Evolutionary conservation across 2,797 vertebrate genomes (phyloP).

Genomic region (Epinephelus malabaricus): DNA sequence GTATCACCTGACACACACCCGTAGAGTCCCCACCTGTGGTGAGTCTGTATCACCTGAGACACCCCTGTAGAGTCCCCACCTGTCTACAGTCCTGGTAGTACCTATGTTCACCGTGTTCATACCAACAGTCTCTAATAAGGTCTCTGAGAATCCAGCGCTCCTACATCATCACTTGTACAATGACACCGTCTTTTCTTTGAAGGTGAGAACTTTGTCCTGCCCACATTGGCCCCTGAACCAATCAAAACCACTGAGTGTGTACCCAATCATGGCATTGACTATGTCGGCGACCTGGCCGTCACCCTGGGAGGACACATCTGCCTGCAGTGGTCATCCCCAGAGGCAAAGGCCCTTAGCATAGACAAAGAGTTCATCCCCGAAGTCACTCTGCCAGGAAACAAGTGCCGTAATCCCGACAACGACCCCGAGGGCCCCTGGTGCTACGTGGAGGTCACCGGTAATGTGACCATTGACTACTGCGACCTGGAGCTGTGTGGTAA

Average conservation of each 20-base stretch:
- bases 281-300: conserved; percentile 85
- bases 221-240: conserved; percentile 33
- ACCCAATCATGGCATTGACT: conserved; percentile 83
- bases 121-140: too few species aligned
- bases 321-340: conserved; percentile 84
- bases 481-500: conserved; percentile 90
- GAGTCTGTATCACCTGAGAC: too few species aligned
- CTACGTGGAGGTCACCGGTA: conserved; percentile 79
- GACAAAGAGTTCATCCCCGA: conserved; percentile 79
- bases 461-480: conserved; percentile 90
- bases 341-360: conserved; percentile 66
- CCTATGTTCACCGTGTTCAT: too few species aligned
- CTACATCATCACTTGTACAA: too few species aligned
- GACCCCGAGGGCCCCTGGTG: conserved; percentile 96
- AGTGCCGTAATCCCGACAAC: conserved; percentile 94
- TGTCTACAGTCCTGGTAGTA: too few species aligned
- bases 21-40: too few species aligned
- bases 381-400: conserved; percentile 88
- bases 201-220: conserved; percentile 75
- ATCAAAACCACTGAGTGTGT: conserved; percentile 76
- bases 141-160: too few species aligned
- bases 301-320: conserved; percentile 85
- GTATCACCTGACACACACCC: too few species aligned
- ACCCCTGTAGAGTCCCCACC: too few species aligned
- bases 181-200: not conserved